Conservation (phyloP, 2,797 vertebrate genomes). For the Brachyrhaphis roseni region DNA sequence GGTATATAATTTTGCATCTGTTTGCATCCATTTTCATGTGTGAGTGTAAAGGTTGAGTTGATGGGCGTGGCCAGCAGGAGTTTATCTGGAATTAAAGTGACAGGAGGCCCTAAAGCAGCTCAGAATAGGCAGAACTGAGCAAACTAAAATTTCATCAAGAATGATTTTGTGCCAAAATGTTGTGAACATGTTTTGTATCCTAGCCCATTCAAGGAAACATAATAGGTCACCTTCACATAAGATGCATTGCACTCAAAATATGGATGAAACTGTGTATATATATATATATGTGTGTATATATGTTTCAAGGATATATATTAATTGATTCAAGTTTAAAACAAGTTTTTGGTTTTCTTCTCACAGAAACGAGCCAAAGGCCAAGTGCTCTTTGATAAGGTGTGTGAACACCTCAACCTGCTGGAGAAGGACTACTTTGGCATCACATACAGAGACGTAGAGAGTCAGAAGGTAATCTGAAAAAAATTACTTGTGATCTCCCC, state of each 20-base stretch:
- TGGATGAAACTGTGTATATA: neutral
- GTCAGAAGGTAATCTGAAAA: constrained; percentile 88
- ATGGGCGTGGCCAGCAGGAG: too few relatives aligned
- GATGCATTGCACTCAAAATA: neutral
- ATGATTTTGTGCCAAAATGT: too few relatives aligned
- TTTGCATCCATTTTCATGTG: too few relatives aligned
- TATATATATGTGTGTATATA: too few relatives aligned
- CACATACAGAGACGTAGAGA: constrained; percentile 91
- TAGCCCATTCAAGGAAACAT: too few relatives aligned
- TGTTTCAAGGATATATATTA: neutral
- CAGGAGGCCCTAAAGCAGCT: too few relatives aligned
- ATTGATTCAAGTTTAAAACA: neutral
- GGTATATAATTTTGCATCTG: too few relatives aligned
- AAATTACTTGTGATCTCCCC: neutral
- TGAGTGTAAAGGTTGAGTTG: too few relatives aligned
- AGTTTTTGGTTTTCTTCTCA: constrained; percentile 10
- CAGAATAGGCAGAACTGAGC: too few relatives aligned
- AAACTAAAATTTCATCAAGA: too few relatives aligned
- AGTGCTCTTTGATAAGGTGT: constrained; percentile 93
- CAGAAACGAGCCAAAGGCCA: constrained; percentile 95
- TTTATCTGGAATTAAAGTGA: too few relatives aligned
- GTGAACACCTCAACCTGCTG: constrained; percentile 95
- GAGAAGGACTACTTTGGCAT: constrained; percentile 98
- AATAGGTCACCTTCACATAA: neutral
- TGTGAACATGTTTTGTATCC: too few relatives aligned